These are phyloP conservation scores for Eulemur macaco DNA, from an alignment of 2,113 vertebrate genomes.

Conservation along the genomic window DNA sequence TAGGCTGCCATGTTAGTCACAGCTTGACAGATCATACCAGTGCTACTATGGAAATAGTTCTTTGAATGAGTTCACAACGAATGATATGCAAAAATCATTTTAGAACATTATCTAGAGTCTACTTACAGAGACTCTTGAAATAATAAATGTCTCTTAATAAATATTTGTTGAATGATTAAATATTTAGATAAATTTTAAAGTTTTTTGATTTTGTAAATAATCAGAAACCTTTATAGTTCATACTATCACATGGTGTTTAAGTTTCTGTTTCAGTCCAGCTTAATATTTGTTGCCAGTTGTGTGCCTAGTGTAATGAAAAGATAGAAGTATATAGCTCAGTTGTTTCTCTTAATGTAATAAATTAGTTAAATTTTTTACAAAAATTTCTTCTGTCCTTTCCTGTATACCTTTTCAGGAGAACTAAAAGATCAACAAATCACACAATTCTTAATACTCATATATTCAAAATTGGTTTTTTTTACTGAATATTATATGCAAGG, in stretches of 20 bases:
- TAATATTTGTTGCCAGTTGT: not conserved
- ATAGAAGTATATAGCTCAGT: not conserved
- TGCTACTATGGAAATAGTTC: not conserved
- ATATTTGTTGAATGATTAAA: slow-evolving; percentile 13
- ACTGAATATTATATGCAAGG: not conserved
- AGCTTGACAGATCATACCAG: not conserved
- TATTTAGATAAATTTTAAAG: not conserved
- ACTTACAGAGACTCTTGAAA: not conserved
- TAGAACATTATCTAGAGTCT: not conserved
- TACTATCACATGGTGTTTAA: not conserved
- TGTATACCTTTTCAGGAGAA: not conserved
- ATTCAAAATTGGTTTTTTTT: not conserved
- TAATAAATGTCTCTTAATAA: slow-evolving; percentile 21
- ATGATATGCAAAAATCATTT: not conserved
- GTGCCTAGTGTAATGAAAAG: not conserved
- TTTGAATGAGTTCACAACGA: not conserved
- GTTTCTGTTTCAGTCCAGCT: slow-evolving; percentile 10
- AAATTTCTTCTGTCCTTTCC: not conserved
- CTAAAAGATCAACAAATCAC: slow-evolving; percentile 6
- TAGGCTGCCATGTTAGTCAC: not conserved
- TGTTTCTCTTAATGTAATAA: not conserved
- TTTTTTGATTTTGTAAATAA: slow-evolving; percentile 43
- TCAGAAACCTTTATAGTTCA: not conserved
- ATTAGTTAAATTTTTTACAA: not conserved
- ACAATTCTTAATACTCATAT: not conserved